These are phyloP conservation scores for Chelonoidis abingdonii DNA, from an alignment of 2,113 vertebrate species.

Conservation along the genomic window DNA sequence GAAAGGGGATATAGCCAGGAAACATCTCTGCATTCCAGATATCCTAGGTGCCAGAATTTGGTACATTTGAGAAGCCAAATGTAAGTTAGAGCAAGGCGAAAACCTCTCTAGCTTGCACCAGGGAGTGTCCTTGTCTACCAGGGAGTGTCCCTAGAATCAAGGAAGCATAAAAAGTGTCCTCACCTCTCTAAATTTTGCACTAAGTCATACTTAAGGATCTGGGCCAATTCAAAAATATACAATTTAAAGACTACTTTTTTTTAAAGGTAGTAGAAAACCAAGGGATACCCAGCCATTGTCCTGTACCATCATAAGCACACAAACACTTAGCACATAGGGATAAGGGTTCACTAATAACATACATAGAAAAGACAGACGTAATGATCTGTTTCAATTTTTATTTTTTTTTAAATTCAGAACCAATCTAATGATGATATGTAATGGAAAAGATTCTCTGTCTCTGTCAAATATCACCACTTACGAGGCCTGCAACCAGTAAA, in stretches of 20 bases:
- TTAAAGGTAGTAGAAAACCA: neutral
- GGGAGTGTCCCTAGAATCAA: neutral
- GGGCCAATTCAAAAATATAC: neutral
- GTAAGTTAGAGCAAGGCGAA: neutral
- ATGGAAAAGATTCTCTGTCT: neutral
- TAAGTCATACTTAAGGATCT: neutral
- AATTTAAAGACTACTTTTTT: neutral
- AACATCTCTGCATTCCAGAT: neutral
- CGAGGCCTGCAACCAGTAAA: constrained; percentile 6
- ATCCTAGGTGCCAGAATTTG: neutral
- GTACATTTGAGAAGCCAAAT: neutral
- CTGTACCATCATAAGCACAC: neutral
- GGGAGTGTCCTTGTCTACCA: neutral
- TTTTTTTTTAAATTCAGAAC: neutral
- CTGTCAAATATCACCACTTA: neutral
- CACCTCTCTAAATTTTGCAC: neutral
- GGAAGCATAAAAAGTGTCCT: neutral
- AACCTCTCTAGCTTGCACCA: neutral
- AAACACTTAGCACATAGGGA: neutral
- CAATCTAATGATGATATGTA: neutral
- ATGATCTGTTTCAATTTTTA: neutral
- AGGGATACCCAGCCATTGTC: neutral
- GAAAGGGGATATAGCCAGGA: neutral
- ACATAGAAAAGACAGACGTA: neutral
- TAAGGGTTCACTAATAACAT: neutral